phyloP scores from a whole-genome alignment of 2,113 vertebrate species.

The Tupaia chinensis region DNA sequence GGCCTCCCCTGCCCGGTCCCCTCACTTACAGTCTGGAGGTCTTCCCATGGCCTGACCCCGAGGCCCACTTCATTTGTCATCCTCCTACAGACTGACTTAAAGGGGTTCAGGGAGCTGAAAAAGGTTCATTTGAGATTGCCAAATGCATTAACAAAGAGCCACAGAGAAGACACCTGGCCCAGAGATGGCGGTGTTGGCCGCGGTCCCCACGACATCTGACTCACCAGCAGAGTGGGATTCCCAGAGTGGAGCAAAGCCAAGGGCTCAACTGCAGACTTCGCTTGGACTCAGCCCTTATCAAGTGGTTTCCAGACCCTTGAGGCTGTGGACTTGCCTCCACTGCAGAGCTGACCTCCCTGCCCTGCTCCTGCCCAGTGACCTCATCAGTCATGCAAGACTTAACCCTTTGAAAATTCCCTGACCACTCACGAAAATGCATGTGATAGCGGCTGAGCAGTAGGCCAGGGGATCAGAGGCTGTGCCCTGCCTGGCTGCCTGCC shows the following conservation, averaged over 20 bases:
- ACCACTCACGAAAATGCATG: background rate
- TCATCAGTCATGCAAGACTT: constrained; percentile 60
- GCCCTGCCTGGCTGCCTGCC: background rate
- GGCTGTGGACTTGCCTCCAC: constrained; percentile 73
- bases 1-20: background rate
- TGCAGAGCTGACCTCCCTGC: constrained; percentile 86
- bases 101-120: constrained; percentile 63
- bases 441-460: background rate
- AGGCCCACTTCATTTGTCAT: constrained; percentile 86
- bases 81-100: constrained; percentile 78
- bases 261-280: constrained; percentile 85
- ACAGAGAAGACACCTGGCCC: constrained; percentile 84
- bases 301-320: constrained; percentile 21
- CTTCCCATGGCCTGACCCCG: constrained; percentile 40
- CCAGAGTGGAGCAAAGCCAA: constrained; percentile 81
- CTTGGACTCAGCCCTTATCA: constrained; percentile 78
- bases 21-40: background rate
- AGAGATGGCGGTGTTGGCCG: constrained; percentile 85
- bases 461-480: background rate
- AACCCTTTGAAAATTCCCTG: constrained; percentile 77
- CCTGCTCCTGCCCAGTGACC: constrained; percentile 77
- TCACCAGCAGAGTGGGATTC: constrained; percentile 81
- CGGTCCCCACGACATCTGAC: constrained; percentile 83
- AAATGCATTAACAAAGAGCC: constrained; percentile 77
- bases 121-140: constrained; percentile 81